A percentile compares a stretch with the other conserved stretches of the same genome.
phyloP scores from a whole-genome alignment of 2,113 vertebrate species.

The Myiopsitta monachus region DNA sequence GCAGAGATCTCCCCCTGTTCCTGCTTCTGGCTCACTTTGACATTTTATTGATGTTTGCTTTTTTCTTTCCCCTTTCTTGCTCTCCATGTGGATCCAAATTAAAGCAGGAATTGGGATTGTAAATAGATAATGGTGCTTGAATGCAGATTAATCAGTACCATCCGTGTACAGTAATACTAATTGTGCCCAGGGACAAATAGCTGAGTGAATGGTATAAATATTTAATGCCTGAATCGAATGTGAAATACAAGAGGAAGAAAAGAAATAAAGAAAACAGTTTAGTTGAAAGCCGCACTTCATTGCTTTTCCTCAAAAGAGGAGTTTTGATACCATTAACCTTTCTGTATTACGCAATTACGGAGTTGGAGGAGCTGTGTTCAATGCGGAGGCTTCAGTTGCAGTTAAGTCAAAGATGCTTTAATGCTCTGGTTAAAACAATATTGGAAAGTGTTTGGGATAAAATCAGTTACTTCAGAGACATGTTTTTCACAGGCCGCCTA shows the following conservation, averaged over 20 bases:
- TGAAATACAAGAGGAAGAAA: not conserved
- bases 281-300: not conserved
- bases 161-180: slow-evolving; percentile 29
- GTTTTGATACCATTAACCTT: slow-evolving; percentile 16
- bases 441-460: not conserved
- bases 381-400: not conserved
- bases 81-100: not conserved
- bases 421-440: not conserved
- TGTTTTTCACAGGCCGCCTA: not conserved
- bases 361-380: not conserved
- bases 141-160: slow-evolving; percentile 36
- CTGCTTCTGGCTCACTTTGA: not conserved
- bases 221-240: not conserved
- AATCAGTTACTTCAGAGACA: not conserved
- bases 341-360: not conserved
- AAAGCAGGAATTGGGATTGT: slow-evolving; percentile 43
- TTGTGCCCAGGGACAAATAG: slow-evolving; percentile 24
- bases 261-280: not conserved
- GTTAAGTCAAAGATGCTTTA: not conserved
- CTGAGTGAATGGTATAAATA: slow-evolving; percentile 21
- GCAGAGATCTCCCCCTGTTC: not conserved
- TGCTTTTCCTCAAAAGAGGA: not conserved
- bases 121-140: slow-evolving; percentile 54
- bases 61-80: not conserved
- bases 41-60: not conserved